phyloP scores from a whole-genome alignment of 1,140 invertebrate genomes.

The Brachionus rotundiformis region DNA sequence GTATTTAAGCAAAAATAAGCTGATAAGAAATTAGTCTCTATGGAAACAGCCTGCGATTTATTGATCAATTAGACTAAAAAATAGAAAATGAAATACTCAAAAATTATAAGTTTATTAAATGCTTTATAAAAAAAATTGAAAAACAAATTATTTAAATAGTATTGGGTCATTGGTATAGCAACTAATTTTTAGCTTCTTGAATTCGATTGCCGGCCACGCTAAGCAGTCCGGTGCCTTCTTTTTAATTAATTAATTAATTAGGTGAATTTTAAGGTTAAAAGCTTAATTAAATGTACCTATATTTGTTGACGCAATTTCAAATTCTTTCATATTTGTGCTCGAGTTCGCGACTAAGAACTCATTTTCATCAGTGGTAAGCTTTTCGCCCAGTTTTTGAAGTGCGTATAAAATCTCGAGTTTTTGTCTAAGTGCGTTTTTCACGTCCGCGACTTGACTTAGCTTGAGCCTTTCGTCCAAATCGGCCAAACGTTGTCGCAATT shows the following conservation, averaged over 20 bases:
- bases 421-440: constrained; percentile 61
- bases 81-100: constrained; percentile 20
- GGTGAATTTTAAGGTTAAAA: neutral
- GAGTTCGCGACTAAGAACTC: constrained; percentile 68
- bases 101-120: constrained; percentile 14
- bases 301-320: constrained; percentile 67
- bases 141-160: constrained; percentile 11
- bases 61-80: constrained; percentile 39
- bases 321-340: constrained; percentile 65
- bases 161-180: constrained; percentile 50
- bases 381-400: constrained; percentile 72
- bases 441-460: constrained; percentile 62
- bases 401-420: constrained; percentile 72
- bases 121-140: neutral
- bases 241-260: constrained; percentile 9
- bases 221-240: constrained; percentile 4
- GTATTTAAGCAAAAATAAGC: neutral
- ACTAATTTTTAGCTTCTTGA: constrained; percentile 51
- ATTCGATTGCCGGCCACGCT: constrained; percentile 26
- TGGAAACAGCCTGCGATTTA: constrained; percentile 29
- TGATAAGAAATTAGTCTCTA: constrained; percentile 14
- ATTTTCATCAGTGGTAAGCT: constrained; percentile 68
- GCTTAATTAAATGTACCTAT: constrained; percentile 58
- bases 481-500: constrained; percentile 69
- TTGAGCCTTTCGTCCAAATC: constrained; percentile 66